phyloP scores from a whole-genome alignment of 2,797 vertebrate species.

The Crocidura indochinensis region DNA sequence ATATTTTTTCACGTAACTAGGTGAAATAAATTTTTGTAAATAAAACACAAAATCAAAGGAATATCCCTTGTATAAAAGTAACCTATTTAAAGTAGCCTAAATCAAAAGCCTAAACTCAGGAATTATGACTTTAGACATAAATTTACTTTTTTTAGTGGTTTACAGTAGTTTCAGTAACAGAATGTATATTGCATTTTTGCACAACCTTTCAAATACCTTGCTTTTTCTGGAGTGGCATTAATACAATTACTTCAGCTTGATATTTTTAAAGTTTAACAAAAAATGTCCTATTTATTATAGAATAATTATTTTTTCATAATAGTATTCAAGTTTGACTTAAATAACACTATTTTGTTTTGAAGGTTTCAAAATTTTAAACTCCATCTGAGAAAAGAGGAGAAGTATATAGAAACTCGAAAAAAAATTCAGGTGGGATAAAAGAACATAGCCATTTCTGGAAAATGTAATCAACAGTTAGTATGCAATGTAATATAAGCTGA shows the following conservation, averaged over 20 bases:
- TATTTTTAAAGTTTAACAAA: constrained; percentile 3
- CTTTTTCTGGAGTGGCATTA: constrained; percentile 50
- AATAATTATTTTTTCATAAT: background rate
- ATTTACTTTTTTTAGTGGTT: constrained; percentile 2
- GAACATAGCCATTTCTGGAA: constrained; percentile 80
- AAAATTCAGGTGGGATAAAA: constrained; percentile 71
- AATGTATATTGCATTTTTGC: background rate
- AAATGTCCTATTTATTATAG: constrained; percentile 44
- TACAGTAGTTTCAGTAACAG: constrained; percentile 23
- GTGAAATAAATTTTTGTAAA: constrained; percentile 52
- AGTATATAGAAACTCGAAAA: background rate
- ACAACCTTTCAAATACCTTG: constrained; percentile 53
- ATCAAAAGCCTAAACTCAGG: background rate
- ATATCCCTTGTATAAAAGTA: background rate
- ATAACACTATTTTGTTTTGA: background rate
- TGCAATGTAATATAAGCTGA: constrained; percentile 73
- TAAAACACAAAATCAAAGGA: background rate
- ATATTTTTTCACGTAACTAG: constrained; percentile 37
- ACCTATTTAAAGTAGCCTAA: background rate
- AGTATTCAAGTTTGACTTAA: too few species aligned
- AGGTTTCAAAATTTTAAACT: constrained; percentile 49
- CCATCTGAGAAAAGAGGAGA: constrained; percentile 7
- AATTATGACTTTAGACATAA: background rate
- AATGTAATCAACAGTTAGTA: constrained; percentile 45
- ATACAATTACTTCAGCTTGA: constrained; percentile 54